Base-by-base conservation (phyloP, 2,113 vertebrate genomes). In the Eurystomus gularis region DNA sequence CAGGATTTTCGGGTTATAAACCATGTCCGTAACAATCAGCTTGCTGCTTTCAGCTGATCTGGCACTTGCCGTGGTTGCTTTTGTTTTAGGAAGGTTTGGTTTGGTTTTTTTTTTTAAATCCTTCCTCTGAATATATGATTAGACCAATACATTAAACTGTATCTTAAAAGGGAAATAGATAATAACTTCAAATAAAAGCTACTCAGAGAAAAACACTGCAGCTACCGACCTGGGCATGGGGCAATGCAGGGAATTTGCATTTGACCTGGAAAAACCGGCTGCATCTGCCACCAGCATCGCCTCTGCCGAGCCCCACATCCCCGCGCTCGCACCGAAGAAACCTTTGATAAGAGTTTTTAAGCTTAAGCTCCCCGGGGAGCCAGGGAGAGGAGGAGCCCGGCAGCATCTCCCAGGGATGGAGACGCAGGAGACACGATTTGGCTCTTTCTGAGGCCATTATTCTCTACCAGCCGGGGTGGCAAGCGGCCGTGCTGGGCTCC, bases 241-340 rank as follows among this genome's bases (percentile, higher is more conserved):
- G 52, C 72, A 61, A 31, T 0, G 29, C 20, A 16, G 40, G 4
- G 61, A 65, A 52, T 88, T 66, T 39, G 57, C 46, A 19, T 31
- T 44, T n/a, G 25, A 17, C 29, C 35, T 8, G 17, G 15, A 10
- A 17, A 31, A 87, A 73, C 1, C 4, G 14, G 39, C 48, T 44
- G 37, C 31, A 6, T 44, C 58, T 28, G 44, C 80, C 80, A 9
- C 1, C 10, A 15, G 28, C 40, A 4, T 6, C 5, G 9, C 5
- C 76, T 33, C 40, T 19, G 28, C 44, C 1, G 3, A 18, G 57
- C 81, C 54, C 26, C 1, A 1, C 0, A 3, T 9, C 81, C 8
- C 81, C 29, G 2, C 6, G 8, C 37, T 46, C 44, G 2, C 8
- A 1, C 16, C 0, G 0, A 17, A 68, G 40, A 42, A 62, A 52